Conservation (phyloP, 2,888 invertebrate species). For the Caenorhabditis uteleia region DNA sequence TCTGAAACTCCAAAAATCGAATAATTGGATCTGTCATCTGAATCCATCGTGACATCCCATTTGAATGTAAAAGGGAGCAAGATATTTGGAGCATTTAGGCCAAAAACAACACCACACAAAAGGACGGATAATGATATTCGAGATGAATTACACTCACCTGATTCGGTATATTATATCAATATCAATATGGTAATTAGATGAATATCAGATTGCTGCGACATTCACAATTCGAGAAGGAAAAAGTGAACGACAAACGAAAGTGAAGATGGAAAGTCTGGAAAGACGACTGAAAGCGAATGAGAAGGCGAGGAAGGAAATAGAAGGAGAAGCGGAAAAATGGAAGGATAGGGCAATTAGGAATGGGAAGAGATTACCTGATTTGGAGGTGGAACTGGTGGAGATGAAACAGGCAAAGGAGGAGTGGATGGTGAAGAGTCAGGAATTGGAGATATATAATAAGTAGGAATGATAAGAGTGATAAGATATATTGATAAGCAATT, state of each 20-base stretch:
- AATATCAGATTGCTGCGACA: constrained; percentile 29
- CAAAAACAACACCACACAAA: constrained; percentile 30
- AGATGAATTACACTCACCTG: constrained; percentile 24
- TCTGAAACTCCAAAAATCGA: too few species aligned
- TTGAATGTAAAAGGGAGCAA: too few species aligned
- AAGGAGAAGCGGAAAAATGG: constrained; percentile 45
- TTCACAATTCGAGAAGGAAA: constrained; percentile 36
- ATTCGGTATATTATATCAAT: constrained; percentile 15
- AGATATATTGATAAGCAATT: background rate
- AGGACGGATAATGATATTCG: constrained; percentile 3
- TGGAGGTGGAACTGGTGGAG: constrained; percentile 37
- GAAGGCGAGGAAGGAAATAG: constrained; percentile 40
- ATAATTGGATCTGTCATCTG: too few species aligned
- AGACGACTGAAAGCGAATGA: constrained; percentile 43
- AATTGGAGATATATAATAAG: constrained; percentile 23
- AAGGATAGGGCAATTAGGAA: constrained; percentile 27
- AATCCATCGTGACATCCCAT: too few species aligned
- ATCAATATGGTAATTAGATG: background rate
- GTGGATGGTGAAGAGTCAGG: constrained; percentile 22
- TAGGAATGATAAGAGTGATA: background rate
- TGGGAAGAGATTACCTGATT: constrained; percentile 24
- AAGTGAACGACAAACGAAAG: constrained; percentile 42
- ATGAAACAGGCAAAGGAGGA: constrained; percentile 22
- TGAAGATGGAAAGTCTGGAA: constrained; percentile 48
- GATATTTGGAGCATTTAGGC: too few species aligned